These are phyloP conservation scores for Pipistrellus pygmaeus DNA, from an alignment of 2,797 vertebrate species.

Conservation along the genomic window DNA sequence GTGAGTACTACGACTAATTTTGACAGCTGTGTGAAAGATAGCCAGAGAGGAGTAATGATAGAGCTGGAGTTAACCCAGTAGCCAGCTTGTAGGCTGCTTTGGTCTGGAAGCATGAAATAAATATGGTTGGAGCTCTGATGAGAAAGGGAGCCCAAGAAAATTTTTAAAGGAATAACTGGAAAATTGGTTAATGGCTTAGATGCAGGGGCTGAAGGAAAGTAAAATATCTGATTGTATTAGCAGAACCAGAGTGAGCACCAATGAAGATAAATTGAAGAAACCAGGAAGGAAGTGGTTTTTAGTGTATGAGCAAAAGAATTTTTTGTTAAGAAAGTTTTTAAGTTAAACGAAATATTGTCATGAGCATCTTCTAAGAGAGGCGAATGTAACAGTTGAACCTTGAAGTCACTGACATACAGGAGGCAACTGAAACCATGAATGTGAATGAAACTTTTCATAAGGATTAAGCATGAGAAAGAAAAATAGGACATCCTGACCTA, in stretches of 20 bases:
- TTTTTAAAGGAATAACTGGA: background rate
- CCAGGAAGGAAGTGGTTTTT: background rate
- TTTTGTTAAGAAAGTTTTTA: background rate
- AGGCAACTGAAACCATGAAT: slow-evolving; percentile 27
- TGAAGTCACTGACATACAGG: background rate
- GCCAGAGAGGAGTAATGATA: background rate
- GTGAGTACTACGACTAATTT: background rate
- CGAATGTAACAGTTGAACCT: background rate
- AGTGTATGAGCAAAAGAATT: background rate
- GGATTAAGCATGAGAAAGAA: background rate
- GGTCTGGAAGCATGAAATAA: background rate
- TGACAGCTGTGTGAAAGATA: background rate
- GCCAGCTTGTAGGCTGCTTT: background rate
- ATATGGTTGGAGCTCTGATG: background rate
- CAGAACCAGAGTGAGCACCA: background rate
- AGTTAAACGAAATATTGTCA: background rate
- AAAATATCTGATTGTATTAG: background rate
- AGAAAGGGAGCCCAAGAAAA: background rate
- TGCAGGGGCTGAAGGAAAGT: background rate
- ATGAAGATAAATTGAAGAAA: background rate
- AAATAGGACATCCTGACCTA: background rate
- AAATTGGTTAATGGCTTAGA: background rate
- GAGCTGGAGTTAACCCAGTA: background rate
- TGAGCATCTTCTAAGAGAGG: background rate
- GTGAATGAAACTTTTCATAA: slow-evolving; percentile 22